Evolutionary conservation across 2,113 vertebrate species (phyloP).

Genomic region (Amphilophus citrinellus): DNA sequence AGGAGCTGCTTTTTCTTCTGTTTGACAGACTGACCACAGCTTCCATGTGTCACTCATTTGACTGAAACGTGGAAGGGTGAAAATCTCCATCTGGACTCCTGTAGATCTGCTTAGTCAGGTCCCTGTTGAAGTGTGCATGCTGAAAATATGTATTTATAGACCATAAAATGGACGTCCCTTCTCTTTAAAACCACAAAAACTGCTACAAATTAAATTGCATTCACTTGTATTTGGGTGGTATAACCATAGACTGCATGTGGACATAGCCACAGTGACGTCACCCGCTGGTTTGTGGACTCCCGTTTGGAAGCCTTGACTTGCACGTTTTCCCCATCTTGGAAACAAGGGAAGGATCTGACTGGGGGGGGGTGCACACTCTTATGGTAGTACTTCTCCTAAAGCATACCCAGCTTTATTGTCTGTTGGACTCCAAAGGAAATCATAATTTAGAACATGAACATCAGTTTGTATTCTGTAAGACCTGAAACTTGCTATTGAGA

Average conservation of each 20-base stretch:
- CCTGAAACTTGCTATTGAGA: neutral
- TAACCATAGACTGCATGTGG: constrained; percentile 7
- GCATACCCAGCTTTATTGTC: neutral
- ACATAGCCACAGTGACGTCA: neutral
- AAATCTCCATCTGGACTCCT: neutral
- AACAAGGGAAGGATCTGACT: neutral
- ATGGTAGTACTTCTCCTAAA: neutral
- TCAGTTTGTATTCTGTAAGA: neutral
- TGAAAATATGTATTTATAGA: constrained; percentile 3
- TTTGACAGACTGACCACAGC: neutral
- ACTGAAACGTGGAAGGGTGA: neutral
- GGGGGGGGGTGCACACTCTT: neutral
- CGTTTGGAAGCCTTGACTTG: neutral
- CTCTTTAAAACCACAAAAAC: constrained; percentile 6
- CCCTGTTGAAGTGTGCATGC: neutral
- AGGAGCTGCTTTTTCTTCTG: constrained; percentile 15
- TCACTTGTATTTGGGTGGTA: constrained; percentile 1
- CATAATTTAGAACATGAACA: neutral
- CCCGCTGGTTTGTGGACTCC: neutral
- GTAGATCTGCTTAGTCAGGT: constrained; percentile 18
- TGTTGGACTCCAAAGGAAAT: neutral
- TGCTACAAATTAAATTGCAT: neutral
- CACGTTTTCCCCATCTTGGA: neutral
- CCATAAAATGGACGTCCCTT: neutral
- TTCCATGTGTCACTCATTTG: neutral